A percentile compares a stretch with the other conserved stretches of the same genome.
Conservation (phyloP, 2,888 invertebrate genomes). For the Oscheius sp. region DNA sequence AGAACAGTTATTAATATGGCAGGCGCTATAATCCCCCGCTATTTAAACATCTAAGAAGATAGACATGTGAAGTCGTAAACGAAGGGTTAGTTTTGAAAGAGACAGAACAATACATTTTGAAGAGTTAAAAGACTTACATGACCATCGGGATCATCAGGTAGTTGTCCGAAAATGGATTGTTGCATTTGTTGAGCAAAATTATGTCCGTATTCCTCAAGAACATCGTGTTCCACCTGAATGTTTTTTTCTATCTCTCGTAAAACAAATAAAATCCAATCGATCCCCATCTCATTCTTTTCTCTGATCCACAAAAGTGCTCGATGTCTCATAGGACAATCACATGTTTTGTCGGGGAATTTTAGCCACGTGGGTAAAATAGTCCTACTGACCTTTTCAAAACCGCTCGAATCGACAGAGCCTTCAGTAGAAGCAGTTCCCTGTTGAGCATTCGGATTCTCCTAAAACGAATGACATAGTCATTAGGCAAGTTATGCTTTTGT, state of each 20-base stretch:
- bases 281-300: no score
- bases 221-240: slow-evolving; percentile 30
- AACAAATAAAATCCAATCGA: no score
- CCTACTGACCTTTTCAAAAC: slow-evolving; percentile 47
- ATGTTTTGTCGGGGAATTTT: no score
- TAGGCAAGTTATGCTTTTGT: no score
- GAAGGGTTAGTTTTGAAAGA: background rate
- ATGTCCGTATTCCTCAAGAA: slow-evolving; percentile 33
- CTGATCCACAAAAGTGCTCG: no score
- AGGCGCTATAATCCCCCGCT: slow-evolving; percentile 27
- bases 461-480: background rate
- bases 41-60: slow-evolving; percentile 3
- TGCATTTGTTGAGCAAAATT: slow-evolving; percentile 45
- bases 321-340: background rate
- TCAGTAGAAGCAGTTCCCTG: slow-evolving; percentile 37
- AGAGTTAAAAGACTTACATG: slow-evolving; percentile 37
- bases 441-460: background rate
- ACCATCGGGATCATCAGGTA: slow-evolving; percentile 37
- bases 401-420: slow-evolving; percentile 51
- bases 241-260: no score
- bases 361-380: background rate
- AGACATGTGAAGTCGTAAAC: background rate
- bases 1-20: slow-evolving; percentile 11
- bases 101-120: background rate
- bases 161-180: slow-evolving; percentile 42